Conservation (phyloP, 2,888 invertebrate species). For the Cotesia congregata region DNA sequence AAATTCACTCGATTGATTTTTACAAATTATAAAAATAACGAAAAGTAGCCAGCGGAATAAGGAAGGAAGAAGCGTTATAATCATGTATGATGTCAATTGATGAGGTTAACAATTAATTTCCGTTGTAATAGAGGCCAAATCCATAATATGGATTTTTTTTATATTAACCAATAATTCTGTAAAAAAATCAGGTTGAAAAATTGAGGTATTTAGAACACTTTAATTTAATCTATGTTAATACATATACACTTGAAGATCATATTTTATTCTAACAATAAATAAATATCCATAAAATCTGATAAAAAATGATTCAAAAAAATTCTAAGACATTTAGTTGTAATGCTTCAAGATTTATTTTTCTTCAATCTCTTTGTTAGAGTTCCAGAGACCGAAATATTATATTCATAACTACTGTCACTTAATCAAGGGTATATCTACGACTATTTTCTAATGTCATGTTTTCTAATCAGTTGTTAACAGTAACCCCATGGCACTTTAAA, state of each 20-base stretch:
- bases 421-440: too few relatives aligned
- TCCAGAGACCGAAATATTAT: too few relatives aligned
- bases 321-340: too few relatives aligned
- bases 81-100: slow-evolving; percentile 48
- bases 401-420: too few relatives aligned
- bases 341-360: too few relatives aligned
- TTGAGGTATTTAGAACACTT: neutral
- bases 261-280: neutral
- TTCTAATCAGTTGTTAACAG: too few relatives aligned
- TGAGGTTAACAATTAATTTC: slow-evolving; percentile 61
- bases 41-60: slow-evolving; percentile 48
- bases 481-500: too few relatives aligned
- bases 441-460: too few relatives aligned
- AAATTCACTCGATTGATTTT: slow-evolving; percentile 13
- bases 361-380: too few relatives aligned
- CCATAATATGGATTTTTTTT: slow-evolving; percentile 20
- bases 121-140: slow-evolving; percentile 47
- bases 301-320: too few relatives aligned
- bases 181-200: neutral
- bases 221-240: neutral
- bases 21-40: slow-evolving; percentile 34
- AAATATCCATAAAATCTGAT: too few relatives aligned
- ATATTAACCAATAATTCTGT: neutral
- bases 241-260: too few relatives aligned
- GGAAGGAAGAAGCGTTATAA: slow-evolving; percentile 52